Evolutionary conservation across 2,113 vertebrate genomes (phyloP), one percentile per base, ranked within the genome.

Genomic region (Gyps fulvus): DNA sequence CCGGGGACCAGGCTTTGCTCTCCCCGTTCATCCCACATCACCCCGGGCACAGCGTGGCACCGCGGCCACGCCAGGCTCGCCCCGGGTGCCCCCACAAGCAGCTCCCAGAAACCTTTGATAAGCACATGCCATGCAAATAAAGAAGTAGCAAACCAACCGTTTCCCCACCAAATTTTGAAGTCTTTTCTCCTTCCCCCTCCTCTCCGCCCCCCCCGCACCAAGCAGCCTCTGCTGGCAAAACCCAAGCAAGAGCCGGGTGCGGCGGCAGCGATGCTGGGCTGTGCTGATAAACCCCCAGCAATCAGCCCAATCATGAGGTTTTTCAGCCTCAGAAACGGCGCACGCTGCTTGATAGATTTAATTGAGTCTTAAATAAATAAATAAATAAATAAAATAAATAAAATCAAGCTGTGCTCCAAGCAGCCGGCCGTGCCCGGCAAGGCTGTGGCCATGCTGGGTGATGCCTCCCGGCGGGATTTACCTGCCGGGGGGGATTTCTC

Each of bases 21-120:
- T 11, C 54, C 45, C 45, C 1, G 4, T 23, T 71, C 78, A 43
- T 65, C 52, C 80, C 38, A 1, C 15, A 1, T n/a, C 86, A 47
- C 63, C 63, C 38, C 1, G 34, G 20, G 5, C n/a, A 7, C 72
- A 8, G 34, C 2, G 3, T 10, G 62, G 62, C 69, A 55, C 83
- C 12, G 1, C 2, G 3, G 31, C 54, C 22, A 0, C 5, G 34
- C 69, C 0, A 1, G 55, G 3, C 54, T 66, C 38, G 1, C 47
- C 45, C 70, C 12, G 4, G 17, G 11, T 26, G 23, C 26, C 42
- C 61, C 42, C 27, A 13, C 31, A 8, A 43, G 45, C 78, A 25
- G 12, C 27, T 61, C 42, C 57, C 77, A 23, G 21, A 79, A 70
- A 31, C 38, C 78, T 57, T 20, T 2, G 0, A 21, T 17, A 78